Evolutionary conservation across 2,888 invertebrate species (phyloP), one percentile per base, ranked within the genome.

Genomic region (Luperina testacea): DNA sequence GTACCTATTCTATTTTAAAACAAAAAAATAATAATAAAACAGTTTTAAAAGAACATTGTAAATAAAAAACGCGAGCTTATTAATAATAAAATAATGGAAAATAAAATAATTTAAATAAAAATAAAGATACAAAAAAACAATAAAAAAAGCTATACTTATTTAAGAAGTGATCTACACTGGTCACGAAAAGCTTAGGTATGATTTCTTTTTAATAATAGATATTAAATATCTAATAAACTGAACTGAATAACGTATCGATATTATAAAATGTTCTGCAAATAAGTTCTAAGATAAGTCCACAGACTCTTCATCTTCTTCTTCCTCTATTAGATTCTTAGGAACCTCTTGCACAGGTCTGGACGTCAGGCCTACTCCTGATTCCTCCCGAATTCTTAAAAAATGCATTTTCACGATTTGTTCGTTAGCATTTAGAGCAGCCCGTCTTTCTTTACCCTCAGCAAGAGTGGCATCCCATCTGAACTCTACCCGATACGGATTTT

Each of bases 401-500:
- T 97, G 96, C 86, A 94, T 90, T 69, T 91, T 94, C 1, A 96
- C 91, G 77, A 90, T 95, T 67, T 92, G 89, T 51, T 95, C 95
- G 65, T 94, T 86, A 11, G 94, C 92, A 89, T 97, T 97, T 45
- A 97, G 92, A 20, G 96, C 94, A 75, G 93, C 94, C 59, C 97
- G 93, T 86, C 97, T 94, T 78, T 96, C 95, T 88, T 95, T 96
- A 0, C 97, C 97, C 80, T 97, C 97, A 27, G 93, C 92, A 71
- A 97, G 91, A 27, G 97, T 96, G 24, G 94, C 93, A 27, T 96
- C 96, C 97, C 97, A 98, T 84, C 96, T 94, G 89, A 98, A 98
- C 5, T 92, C 88, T 45, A 96, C 95, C 48, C 93, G 92, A 87
- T 96, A 97, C 0, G 96, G 97, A 93, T 97, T 95, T 1, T 95